Conservation (phyloP, 92 coral and sea anemone genomes). For the Epizoanthus rinbou region DNA sequence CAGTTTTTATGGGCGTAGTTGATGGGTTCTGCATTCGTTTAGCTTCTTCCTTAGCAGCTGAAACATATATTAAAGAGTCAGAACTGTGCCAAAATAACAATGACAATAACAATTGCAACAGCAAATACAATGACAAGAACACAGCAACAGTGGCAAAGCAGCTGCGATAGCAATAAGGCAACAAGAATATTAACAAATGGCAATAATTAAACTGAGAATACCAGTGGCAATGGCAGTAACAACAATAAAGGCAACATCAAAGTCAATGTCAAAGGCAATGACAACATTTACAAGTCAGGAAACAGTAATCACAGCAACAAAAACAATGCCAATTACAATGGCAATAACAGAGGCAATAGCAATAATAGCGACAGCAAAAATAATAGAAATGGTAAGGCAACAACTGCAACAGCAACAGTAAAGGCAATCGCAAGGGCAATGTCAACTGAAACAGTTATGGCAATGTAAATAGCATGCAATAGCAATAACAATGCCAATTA, state of each 20-base stretch:
- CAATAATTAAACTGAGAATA: too few relatives aligned
- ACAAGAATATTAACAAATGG: background rate
- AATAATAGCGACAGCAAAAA: background rate
- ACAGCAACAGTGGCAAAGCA: background rate
- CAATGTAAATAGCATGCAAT: background rate
- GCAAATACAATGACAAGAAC: background rate
- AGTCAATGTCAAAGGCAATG: too few relatives aligned
- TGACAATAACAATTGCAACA: background rate
- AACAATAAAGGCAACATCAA: too few relatives aligned
- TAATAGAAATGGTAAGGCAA: background rate
- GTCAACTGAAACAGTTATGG: background rate
- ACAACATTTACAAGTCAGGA: too few relatives aligned
- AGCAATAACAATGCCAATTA: background rate
- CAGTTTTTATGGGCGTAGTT: conserved; percentile 66
- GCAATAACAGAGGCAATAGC: too few relatives aligned
- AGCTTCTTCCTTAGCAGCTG: conserved; percentile 86
- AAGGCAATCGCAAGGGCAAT: background rate
- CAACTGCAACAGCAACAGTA: background rate
- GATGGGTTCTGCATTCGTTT: conserved; percentile 65
- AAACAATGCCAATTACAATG: too few relatives aligned
- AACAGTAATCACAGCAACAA: too few relatives aligned
- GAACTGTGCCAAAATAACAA: background rate
- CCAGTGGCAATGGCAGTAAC: too few relatives aligned
- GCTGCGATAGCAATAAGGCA: background rate
- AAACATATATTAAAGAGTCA: background rate